phyloP scores from a whole-genome alignment of 1,140 invertebrate species.

The Aplysia californica region DNA sequence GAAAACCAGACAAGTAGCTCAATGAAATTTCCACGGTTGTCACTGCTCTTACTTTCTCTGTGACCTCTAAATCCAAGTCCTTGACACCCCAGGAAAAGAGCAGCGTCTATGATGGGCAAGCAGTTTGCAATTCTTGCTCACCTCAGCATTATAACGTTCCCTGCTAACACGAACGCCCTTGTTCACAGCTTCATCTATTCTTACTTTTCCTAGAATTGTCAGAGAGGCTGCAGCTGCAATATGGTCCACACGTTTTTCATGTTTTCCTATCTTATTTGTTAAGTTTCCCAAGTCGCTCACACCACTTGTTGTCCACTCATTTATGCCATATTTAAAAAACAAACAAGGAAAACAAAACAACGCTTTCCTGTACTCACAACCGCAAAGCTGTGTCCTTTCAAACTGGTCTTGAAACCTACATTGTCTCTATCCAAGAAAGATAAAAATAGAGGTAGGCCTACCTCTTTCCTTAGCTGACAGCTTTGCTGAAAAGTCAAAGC shows the following conservation, averaged over 20 bases:
- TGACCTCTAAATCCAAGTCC: neutral
- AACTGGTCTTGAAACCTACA: neutral
- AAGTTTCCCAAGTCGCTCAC: neutral
- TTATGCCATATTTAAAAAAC: neutral
- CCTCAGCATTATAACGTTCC: neutral
- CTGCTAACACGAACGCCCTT: neutral
- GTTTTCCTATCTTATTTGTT: neutral
- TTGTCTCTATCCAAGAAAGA: too few relatives aligned
- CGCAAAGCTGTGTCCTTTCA: neutral
- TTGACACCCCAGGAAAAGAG: neutral
- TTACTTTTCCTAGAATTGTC: neutral
- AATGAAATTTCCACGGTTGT: neutral
- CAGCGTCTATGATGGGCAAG: neutral
- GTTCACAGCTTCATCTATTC: neutral
- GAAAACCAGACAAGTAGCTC: too few relatives aligned
- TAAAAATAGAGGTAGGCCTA: too few relatives aligned
- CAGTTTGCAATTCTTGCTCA: neutral
- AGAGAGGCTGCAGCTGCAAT: neutral
- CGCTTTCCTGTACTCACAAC: neutral
- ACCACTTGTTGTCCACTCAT: neutral
- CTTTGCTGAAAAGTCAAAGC: too few relatives aligned
- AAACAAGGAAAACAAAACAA: neutral
- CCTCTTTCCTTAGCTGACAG: too few relatives aligned
- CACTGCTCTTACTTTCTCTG: neutral
- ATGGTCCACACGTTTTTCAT: neutral